Percentiles rank a stretch among this genome's conserved stretches.
These are phyloP conservation scores for Pentamera pediparva DNA, from an alignment of 53 echinoderm and acorn worm genomes.

Conservation along the genomic window DNA sequence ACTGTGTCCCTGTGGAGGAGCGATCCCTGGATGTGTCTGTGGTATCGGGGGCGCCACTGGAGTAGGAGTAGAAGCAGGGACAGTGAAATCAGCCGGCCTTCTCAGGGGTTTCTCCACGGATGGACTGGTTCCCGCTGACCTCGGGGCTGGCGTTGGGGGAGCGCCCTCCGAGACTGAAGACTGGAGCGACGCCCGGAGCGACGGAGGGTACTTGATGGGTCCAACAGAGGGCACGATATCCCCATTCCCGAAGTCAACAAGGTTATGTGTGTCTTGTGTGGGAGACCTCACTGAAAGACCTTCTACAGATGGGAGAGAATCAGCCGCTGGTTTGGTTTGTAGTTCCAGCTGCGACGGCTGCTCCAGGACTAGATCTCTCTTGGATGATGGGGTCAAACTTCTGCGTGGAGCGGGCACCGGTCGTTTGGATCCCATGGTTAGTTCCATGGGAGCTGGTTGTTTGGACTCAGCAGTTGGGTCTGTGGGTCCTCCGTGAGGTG, in stretches of 20 bases:
- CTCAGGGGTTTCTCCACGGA: neutral
- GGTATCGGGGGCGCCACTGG: neutral
- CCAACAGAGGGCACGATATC: constrained; percentile 12
- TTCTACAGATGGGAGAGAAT: neutral
- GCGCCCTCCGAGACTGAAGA: neutral
- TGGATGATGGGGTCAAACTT: neutral
- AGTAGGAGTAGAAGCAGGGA: neutral
- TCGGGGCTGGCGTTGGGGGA: neutral
- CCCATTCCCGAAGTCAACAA: no score
- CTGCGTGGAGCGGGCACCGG: constrained; percentile 18
- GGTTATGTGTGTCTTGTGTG: neutral
- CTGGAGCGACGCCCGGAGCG: neutral
- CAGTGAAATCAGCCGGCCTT: neutral
- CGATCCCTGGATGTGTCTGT: neutral
- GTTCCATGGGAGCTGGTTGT: neutral
- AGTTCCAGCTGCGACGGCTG: neutral
- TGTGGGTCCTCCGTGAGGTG: neutral
- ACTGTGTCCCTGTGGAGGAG: neutral
- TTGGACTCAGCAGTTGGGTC: no score
- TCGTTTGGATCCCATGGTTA: neutral
- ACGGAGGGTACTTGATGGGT: constrained; percentile 7
- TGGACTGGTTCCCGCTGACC: neutral
- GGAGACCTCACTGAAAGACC: neutral
- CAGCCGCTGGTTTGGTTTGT: neutral
- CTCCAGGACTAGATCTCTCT: neutral